phyloP scores from a whole-genome alignment of 53 echinoderm and acorn worm species.

The Patiria pectinifera region DNA sequence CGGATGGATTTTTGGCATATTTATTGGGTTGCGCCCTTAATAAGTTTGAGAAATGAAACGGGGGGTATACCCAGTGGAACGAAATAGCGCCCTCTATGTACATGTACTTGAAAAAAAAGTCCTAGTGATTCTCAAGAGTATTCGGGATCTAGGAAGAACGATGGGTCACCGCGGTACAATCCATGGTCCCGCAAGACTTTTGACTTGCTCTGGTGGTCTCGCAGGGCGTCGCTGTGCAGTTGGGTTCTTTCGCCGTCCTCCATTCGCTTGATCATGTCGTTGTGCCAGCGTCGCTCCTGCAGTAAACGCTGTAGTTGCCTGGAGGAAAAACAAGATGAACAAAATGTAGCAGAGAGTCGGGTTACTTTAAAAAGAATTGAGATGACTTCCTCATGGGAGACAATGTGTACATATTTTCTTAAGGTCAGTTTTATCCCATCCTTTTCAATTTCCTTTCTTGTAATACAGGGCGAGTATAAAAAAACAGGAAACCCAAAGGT shows the following conservation, averaged over 20 bases:
- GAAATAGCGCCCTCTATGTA: too few species aligned
- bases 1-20: too few species aligned
- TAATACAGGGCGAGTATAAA: too few species aligned
- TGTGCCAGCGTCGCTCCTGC: slow-evolving; percentile 84
- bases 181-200: slow-evolving; percentile 88
- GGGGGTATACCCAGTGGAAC: too few species aligned
- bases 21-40: too few species aligned
- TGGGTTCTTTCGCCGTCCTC: slow-evolving; percentile 69
- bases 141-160: slow-evolving; percentile 81
- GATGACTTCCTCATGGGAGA: background rate
- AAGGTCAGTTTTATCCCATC: too few species aligned
- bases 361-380: background rate
- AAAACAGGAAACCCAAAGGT: too few species aligned
- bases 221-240: slow-evolving; percentile 60
- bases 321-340: background rate
- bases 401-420: background rate
- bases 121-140: slow-evolving; percentile 57
- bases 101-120: background rate
- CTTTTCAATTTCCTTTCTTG: too few species aligned
- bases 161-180: slow-evolving; percentile 81
- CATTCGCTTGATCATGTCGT: slow-evolving; percentile 79
- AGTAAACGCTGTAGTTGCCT: slow-evolving; percentile 82
- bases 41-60: too few species aligned
- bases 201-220: slow-evolving; percentile 86
- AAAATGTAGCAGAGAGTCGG: background rate